Percentiles rank a stretch among this genome's conserved stretches.
These are phyloP conservation scores for Tribolium madens DNA, from an alignment of 1,140 invertebrate species.

Conservation along the genomic window DNA sequence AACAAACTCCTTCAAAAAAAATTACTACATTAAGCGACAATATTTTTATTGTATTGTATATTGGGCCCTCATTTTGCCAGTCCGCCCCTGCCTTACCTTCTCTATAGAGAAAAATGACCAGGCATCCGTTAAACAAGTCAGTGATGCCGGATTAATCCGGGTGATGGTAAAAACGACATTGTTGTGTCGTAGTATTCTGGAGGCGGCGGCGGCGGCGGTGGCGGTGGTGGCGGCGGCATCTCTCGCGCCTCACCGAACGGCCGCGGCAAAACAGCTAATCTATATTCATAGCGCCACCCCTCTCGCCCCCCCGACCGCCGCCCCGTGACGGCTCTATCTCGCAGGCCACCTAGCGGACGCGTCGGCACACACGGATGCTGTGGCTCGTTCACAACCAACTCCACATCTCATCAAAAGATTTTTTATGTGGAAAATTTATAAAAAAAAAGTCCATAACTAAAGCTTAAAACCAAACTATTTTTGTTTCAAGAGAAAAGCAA, in stretches of 20 bases:
- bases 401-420: no score
- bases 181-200: not conserved
- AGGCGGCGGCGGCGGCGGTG: not conserved
- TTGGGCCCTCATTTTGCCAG: no score
- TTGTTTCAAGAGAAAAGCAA: no score
- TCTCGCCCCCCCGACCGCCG: conserved; percentile 15
- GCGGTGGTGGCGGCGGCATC: conserved; percentile 38
- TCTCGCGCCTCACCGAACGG: conserved; percentile 15
- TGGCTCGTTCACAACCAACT: conserved; percentile 39
- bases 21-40: no score
- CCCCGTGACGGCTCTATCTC: conserved; percentile 48
- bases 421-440: no score
- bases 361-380: conserved; percentile 11
- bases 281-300: conserved; percentile 60
- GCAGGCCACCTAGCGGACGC: conserved; percentile 46
- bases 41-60: no score
- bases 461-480: no score
- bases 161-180: conserved; percentile 5
- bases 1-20: no score
- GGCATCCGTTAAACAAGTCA: not conserved
- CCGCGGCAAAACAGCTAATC: conserved; percentile 63
- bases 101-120: not conserved
- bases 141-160: no score
- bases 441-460: no score
- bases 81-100: no score